A percentile compares a stretch with the other conserved stretches of the same genome.
Conservation (phyloP, 1,140 invertebrate species). For the Arctopsyche grandis region DNA sequence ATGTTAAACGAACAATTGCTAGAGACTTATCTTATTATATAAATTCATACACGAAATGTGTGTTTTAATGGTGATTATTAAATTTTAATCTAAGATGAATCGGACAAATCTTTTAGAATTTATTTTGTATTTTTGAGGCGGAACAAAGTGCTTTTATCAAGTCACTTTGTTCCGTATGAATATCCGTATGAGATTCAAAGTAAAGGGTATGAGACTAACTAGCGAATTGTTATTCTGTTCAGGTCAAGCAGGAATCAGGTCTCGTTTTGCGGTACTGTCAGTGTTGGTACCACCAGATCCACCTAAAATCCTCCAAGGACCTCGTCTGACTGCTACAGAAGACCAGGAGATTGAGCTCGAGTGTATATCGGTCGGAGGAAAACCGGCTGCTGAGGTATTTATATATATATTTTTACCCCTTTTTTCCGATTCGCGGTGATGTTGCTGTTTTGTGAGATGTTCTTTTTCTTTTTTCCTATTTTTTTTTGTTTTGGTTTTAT, state of each 20-base stretch:
- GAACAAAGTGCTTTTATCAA: too few relatives aligned
- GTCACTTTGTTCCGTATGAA: too few relatives aligned
- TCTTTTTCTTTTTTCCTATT: neutral
- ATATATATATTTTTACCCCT: neutral
- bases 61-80: too few relatives aligned
- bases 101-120: too few relatives aligned
- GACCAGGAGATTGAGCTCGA: conserved; percentile 80
- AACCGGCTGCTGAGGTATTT: conserved; percentile 80
- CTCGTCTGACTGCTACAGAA: conserved; percentile 75
- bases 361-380: conserved; percentile 79
- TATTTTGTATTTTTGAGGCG: too few relatives aligned
- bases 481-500: neutral
- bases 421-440: neutral
- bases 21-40: too few relatives aligned
- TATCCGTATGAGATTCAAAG: too few relatives aligned
- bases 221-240: conserved; percentile 36
- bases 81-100: too few relatives aligned
- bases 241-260: conserved; percentile 72
- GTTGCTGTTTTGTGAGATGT: too few relatives aligned
- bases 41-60: too few relatives aligned
- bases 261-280: conserved; percentile 74
- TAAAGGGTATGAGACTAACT: neutral
- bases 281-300: conserved; percentile 80
- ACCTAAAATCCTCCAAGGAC: conserved; percentile 77
- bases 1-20: too few relatives aligned